A percentile compares a stretch with the other conserved stretches of the same genome.
phyloP scores from a whole-genome alignment of 2,888 invertebrate species.

The Crioceris asparagi region DNA sequence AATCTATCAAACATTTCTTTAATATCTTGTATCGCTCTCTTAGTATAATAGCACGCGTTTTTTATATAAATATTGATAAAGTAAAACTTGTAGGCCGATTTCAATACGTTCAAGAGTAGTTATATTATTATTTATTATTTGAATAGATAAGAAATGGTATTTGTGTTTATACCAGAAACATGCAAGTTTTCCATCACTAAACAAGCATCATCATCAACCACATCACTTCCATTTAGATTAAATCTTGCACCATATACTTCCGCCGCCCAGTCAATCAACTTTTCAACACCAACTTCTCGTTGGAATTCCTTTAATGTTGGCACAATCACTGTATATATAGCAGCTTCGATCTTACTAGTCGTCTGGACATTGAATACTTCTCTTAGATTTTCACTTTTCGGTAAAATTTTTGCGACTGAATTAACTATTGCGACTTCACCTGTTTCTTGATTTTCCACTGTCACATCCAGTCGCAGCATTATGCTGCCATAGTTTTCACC shows the following conservation, averaged over 20 bases:
- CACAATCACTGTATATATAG: conserved; percentile 40
- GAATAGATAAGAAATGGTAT: no score
- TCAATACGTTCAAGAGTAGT: no score
- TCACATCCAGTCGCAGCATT: conserved; percentile 38
- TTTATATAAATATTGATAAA: no score
- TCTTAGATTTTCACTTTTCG: conserved; percentile 41
- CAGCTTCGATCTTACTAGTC: conserved; percentile 45
- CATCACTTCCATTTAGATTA: conserved; percentile 30
- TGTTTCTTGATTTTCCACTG: conserved; percentile 18
- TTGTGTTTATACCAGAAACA: conserved; percentile 33
- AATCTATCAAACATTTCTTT: no score
- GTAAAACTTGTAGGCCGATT: no score
- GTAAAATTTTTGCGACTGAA: conserved; percentile 46
- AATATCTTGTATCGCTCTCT: no score
- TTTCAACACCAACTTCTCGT: conserved; percentile 36
- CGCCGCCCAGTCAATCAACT: conserved; percentile 39
- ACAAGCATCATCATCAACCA: conserved; percentile 43
- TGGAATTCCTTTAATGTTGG: conserved; percentile 41
- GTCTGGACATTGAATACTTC: conserved; percentile 42
- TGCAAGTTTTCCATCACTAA: conserved; percentile 47
- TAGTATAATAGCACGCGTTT: no score
- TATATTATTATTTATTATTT: no score
- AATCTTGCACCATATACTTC: conserved; percentile 43
- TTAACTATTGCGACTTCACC: conserved; percentile 16
- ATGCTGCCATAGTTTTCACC: conserved; percentile 52